Base-by-base conservation (phyloP, 2,113 vertebrate genomes). In the Drymodes brunneopygia region DNA sequence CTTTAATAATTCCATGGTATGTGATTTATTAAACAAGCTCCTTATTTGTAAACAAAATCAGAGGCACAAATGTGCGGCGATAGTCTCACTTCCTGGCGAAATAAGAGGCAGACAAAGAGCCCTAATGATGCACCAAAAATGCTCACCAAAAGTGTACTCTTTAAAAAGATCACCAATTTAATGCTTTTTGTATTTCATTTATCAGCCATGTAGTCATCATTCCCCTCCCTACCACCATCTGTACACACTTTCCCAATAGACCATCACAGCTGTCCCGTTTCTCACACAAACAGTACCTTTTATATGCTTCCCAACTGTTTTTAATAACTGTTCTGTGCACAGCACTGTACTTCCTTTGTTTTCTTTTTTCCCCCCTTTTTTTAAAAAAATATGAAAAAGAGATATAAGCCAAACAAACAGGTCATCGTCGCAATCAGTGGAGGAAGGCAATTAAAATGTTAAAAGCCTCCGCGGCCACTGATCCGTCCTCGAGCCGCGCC, bases 161-260 rank as follows among this genome's bases (percentile, higher is more conserved):
- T 95, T 96, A 93, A 94, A 96, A 97, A 94, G 94, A 92, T 91
- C 93, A 96, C 90, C 88, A 94, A 96, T 94, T 95, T 95, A 97
- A 95, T 96, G 92, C 78, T 94, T 95, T 95, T 92, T 90, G 92
- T 95, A 95, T 97, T 97, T 96, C 95, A 96, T 95, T 96, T 96
- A 95, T 96, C 97, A 97, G 97, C 92, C 95, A 96, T 93, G 95
- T 90, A 96, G 93, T 66, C 88, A 88, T 97, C 94, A 96, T 97
- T 92, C 97, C 96, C 93, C 94, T 94, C 97, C 95, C 94, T 91
- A 92, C 92, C 97, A 97, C 98, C 97, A 98, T 98, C 98, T 98
- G 97, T 95, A 98, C 97, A 96, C 97, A 97, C 96, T 97, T 98
- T 98, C 98, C 98, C 98, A 95, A 97, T 97, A 98, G 98, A 98